Evolutionary conservation across 2,113 vertebrate genomes (phyloP).

Genomic region (Odocoileus virginianus): DNA sequence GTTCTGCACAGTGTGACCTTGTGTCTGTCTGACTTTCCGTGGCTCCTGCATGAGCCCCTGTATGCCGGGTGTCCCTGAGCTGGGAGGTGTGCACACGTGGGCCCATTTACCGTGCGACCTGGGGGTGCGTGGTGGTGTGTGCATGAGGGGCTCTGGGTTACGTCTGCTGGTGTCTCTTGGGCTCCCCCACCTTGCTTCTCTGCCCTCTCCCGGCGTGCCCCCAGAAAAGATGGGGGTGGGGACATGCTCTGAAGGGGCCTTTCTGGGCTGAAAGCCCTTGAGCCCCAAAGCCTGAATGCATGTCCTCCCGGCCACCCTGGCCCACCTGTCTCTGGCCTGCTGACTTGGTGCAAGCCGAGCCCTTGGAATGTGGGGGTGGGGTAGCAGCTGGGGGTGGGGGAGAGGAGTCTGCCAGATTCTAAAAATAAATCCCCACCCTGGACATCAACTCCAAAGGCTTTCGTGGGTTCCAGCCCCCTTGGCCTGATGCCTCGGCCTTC

Average conservation of each 20-base stretch:
- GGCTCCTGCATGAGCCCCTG: not conserved
- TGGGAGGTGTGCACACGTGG: not conserved
- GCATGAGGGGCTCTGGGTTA: not conserved
- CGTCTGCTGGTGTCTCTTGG: not conserved
- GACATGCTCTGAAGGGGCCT: not conserved
- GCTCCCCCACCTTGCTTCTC: not conserved
- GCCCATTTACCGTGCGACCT: not conserved
- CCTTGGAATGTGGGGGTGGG: not conserved
- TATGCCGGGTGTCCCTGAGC: not conserved
- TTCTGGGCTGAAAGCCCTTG: conserved; percentile 2
- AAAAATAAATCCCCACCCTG: conserved; percentile 64
- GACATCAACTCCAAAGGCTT: not conserved
- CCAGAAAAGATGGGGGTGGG: not conserved
- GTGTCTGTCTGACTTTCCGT: not conserved
- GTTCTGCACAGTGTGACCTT: not conserved
- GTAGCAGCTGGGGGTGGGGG: not conserved
- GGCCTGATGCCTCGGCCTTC: not conserved
- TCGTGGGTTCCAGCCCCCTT: not conserved
- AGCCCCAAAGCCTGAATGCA: not conserved
- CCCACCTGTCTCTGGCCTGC: conserved; percentile 46
- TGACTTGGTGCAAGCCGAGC: conserved; percentile 57
- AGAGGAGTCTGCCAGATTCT: not conserved
- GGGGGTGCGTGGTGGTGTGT: not conserved
- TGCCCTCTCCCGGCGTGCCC: not conserved
- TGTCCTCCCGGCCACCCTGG: not conserved